A percentile compares a stretch with the other conserved stretches of the same genome.
Evolutionary conservation across 2,113 vertebrate genomes (phyloP).

Genomic region (Felis chaus): DNA sequence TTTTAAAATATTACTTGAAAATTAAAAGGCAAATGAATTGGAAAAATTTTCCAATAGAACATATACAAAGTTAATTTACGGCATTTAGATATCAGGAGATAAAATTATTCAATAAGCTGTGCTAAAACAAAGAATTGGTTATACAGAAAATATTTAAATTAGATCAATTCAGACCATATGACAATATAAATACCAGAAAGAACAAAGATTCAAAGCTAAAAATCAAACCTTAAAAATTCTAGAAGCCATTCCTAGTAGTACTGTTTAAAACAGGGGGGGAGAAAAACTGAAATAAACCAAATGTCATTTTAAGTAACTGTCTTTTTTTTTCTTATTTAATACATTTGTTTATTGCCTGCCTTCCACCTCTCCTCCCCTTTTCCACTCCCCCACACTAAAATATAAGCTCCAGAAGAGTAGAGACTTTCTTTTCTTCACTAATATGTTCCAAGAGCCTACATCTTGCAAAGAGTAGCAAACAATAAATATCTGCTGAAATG

Average conservation of each 20-base stretch:
- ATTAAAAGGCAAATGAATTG: background rate
- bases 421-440: background rate
- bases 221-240: conserved; percentile 36
- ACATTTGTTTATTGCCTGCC: background rate
- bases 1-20: background rate
- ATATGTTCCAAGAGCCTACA: background rate
- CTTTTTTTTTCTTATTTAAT: background rate
- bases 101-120: background rate
- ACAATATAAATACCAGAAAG: conserved; percentile 14
- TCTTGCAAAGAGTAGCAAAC: background rate
- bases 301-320: background rate
- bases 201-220: conserved; percentile 22
- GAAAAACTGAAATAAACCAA: background rate
- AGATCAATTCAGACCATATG: conserved; percentile 13
- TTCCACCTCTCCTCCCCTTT: background rate
- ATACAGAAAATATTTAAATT: conserved; percentile 34
- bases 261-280: background rate
- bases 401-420: background rate
- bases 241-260: background rate
- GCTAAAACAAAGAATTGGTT: background rate
- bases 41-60: background rate
- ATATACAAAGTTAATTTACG: background rate
- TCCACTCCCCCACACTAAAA: background rate
- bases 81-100: background rate
- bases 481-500: conserved; percentile 18